Percentiles rank a stretch among this genome's conserved stretches.
Evolutionary conservation across 2,888 invertebrate species (phyloP).

Genomic region (Antheraea assamensis): DNA sequence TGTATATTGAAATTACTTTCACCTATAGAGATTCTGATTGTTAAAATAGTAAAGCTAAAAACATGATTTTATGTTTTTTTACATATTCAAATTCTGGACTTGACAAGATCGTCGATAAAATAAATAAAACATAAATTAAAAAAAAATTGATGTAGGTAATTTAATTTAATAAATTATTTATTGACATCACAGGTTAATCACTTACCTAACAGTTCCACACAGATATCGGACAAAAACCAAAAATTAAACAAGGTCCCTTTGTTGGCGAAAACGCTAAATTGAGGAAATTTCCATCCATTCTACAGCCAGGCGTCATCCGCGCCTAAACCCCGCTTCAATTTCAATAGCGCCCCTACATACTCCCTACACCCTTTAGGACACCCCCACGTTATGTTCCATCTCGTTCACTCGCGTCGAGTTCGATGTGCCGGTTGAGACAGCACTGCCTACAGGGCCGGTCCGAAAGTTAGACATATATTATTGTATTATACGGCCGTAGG

Average conservation of each 20-base stretch:
- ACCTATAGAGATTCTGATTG: too few relatives aligned
- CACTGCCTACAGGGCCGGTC: slow-evolving; percentile 79
- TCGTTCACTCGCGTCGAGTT: slow-evolving; percentile 43
- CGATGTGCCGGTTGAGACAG: slow-evolving; percentile 45
- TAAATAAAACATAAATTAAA: too few relatives aligned
- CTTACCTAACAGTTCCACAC: slow-evolving; percentile 53
- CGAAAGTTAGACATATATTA: slow-evolving; percentile 82
- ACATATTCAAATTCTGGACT: too few relatives aligned
- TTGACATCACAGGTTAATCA: slow-evolving; percentile 23
- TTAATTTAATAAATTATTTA: neutral
- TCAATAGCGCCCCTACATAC: slow-evolving; percentile 80
- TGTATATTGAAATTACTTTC: too few relatives aligned
- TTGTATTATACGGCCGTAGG: slow-evolving; percentile 81
- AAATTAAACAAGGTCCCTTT: slow-evolving; percentile 81
- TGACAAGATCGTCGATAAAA: too few relatives aligned
- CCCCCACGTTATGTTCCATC: slow-evolving; percentile 64
- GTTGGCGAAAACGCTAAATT: slow-evolving; percentile 82
- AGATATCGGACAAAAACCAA: slow-evolving; percentile 75
- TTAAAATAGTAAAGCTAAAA: too few relatives aligned
- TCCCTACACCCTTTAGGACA: slow-evolving; percentile 81
- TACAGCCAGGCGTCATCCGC: slow-evolving; percentile 81
- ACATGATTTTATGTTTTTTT: too few relatives aligned
- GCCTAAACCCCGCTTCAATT: slow-evolving; percentile 82
- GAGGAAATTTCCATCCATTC: slow-evolving; percentile 83
- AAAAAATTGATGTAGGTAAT: too few relatives aligned